A percentile compares a stretch with the other conserved stretches of the same genome.
Evolutionary conservation across 2,888 invertebrate genomes (phyloP).

Genomic region (Agrotis segetum): DNA sequence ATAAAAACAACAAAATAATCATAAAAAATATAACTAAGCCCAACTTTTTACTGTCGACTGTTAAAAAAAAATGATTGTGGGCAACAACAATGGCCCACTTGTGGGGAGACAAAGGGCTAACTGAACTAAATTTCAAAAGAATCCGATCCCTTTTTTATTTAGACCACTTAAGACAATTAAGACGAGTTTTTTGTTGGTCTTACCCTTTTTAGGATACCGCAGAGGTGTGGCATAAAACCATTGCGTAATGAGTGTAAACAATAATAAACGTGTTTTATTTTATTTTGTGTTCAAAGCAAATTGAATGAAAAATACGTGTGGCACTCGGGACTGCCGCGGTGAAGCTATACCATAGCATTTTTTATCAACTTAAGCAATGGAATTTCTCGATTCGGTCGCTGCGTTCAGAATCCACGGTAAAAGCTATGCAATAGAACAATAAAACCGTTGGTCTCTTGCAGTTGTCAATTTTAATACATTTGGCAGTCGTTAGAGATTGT

Average conservation of each 20-base stretch:
- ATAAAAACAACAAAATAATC: conserved; percentile 15
- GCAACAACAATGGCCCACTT: conserved; percentile 69
- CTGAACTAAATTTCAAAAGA: conserved; percentile 71
- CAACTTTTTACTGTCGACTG: conserved; percentile 32
- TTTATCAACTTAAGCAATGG: no score
- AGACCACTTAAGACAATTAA: conserved; percentile 84
- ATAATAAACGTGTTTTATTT: no score
- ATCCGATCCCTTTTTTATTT: conserved; percentile 73
- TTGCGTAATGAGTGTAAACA: conserved; percentile 6
- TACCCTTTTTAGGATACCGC: conserved; percentile 70
- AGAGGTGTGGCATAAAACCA: conserved; percentile 28
- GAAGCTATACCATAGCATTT: no score
- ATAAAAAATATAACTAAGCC: conserved; percentile 34
- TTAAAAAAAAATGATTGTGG: conserved; percentile 67
- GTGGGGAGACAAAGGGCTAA: conserved; percentile 73
- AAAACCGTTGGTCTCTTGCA: no score
- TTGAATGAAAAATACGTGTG: no score
- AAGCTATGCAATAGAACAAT: no score
- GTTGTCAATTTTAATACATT: no score
- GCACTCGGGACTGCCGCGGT: no score
- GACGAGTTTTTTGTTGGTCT: conserved; percentile 72
- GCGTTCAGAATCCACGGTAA: no score
- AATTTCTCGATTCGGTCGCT: no score
- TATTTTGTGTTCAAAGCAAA: no score
- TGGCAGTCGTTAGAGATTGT: no score